Evolutionary conservation across 2,888 invertebrate species (phyloP).

Genomic region (Gasteruption jaculator): DNA sequence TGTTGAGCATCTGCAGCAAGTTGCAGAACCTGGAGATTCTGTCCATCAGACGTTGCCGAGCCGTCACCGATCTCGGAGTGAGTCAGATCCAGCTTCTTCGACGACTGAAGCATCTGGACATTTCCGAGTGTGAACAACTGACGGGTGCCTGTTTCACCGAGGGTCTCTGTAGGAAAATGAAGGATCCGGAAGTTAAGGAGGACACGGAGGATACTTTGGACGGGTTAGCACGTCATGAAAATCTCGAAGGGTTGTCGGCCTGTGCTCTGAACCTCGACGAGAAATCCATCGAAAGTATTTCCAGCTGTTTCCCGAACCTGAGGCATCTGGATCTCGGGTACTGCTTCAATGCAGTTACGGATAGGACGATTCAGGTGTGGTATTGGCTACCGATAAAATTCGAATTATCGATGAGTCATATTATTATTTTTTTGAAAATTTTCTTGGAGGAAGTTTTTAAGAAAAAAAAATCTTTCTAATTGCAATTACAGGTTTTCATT

Average conservation of each 20-base stretch:
- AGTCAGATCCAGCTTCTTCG: slow-evolving; percentile 56
- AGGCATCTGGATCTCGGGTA: slow-evolving; percentile 62
- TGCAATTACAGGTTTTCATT: background rate
- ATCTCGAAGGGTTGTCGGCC: slow-evolving; percentile 56
- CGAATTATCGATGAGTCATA: too few species aligned
- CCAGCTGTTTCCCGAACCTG: slow-evolving; percentile 58
- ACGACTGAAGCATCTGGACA: slow-evolving; percentile 59
- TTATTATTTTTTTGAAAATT: too few species aligned
- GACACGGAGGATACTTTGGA: slow-evolving; percentile 4
- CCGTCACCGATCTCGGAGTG: slow-evolving; percentile 62
- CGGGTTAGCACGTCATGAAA: slow-evolving; percentile 46
- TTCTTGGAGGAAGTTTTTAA: too few species aligned
- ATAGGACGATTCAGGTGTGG: slow-evolving; percentile 56
- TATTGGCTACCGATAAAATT: too few species aligned
- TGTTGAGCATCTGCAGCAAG: slow-evolving; percentile 59
- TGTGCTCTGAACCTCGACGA: slow-evolving; percentile 62
- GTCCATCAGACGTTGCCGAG: slow-evolving; percentile 62
- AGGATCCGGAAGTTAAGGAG: background rate
- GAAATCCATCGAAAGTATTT: slow-evolving; percentile 59
- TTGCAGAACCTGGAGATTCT: slow-evolving; percentile 59
- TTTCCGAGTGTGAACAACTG: slow-evolving; percentile 65
- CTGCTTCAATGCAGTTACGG: slow-evolving; percentile 69
- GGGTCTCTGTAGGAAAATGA: slow-evolving; percentile 54
- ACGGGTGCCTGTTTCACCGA: slow-evolving; percentile 60
- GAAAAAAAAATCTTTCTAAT: background rate